Base-by-base conservation (phyloP, 2,888 invertebrate species). In the Gandaritis pyraliata region DNA sequence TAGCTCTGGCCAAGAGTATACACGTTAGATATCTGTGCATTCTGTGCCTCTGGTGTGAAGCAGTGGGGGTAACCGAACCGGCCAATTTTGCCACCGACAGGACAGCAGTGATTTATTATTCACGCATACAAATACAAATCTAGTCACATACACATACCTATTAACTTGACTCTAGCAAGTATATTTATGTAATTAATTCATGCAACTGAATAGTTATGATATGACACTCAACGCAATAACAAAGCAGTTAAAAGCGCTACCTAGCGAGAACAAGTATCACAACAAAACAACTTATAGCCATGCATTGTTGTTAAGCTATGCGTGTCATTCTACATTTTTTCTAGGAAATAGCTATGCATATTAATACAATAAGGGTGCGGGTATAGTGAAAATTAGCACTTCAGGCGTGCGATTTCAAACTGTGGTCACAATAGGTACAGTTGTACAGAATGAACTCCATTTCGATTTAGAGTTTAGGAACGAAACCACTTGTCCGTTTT, bases 1-100 rank as follows among this genome's bases (percentile, higher is more conserved):
- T 83, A 76, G 75, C 76, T 65, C 70, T 43, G 56, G 33, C 43
- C 30, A 11, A 62, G 50, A 69, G 47, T 47, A 30, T 53, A 33
- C 30, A n/a, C n/a, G n/a, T n/a, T n/a, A n/a, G n/a, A n/a, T n/a
- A n/a, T 39, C 41, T 58, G 46, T n/a, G n/a, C n/a, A n/a, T n/a
- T 58, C 58, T 58, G 54, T 63, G 54, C 49, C 18, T 16, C 38
- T 18, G 48, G 48, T 48, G 43, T 51, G 29, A 36, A 47, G 69
- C 68, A 69, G 71, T 71, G 65, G 71, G 71, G 65, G 61, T 58
- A 64, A 73, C 59, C 51, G 18, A 16, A 10, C 15, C 59, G 33
- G 33, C 33, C 54, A 48, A n/a, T 43, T 36, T 55, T 55, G 55
- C 47, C 48, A 56, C 50, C 59, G 63, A 18, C 56, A 60, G 23